These are phyloP conservation scores for Amaurobius ferox DNA, from an alignment of 2,888 invertebrate genomes.

Conservation along the genomic window DNA sequence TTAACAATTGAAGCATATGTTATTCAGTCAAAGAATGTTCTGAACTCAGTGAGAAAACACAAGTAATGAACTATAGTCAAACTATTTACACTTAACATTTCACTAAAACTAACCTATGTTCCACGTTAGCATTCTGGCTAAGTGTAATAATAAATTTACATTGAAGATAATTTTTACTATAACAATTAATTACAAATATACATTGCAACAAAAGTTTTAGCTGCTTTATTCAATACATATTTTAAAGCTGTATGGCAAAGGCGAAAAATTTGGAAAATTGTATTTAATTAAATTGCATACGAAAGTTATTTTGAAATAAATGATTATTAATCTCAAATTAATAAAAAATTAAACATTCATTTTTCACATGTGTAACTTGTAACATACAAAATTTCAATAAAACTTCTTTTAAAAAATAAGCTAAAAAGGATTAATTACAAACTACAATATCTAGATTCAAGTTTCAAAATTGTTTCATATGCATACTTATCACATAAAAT, in stretches of 20 bases:
- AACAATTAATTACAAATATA: constrained; percentile 6
- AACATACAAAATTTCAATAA: not conserved
- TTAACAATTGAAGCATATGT: too few species aligned
- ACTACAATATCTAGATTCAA: not conserved
- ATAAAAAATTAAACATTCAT: too few species aligned
- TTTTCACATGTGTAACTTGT: too few species aligned
- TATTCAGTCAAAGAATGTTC: too few species aligned
- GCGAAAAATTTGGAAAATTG: too few species aligned
- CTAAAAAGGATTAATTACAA: not conserved
- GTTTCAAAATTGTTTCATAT: not conserved
- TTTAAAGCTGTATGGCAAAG: not conserved
- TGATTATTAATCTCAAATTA: too few species aligned
- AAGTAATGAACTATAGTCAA: not conserved
- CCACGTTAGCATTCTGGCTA: not conserved
- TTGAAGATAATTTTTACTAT: constrained; percentile 8
- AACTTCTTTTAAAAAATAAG: not conserved
- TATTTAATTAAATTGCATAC: not conserved
- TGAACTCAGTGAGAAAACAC: too few species aligned
- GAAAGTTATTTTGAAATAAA: not conserved
- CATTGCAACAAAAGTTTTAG: not conserved
- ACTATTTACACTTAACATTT: not conserved
- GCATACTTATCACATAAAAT: not conserved
- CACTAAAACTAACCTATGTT: constrained; percentile 1
- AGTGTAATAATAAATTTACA: constrained; percentile 10
- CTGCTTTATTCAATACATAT: not conserved